Percentiles rank a stretch among this genome's conserved stretches.
Evolutionary conservation across 2,797 vertebrate species (phyloP).

Genomic region (Scyliorhinus canicula): DNA sequence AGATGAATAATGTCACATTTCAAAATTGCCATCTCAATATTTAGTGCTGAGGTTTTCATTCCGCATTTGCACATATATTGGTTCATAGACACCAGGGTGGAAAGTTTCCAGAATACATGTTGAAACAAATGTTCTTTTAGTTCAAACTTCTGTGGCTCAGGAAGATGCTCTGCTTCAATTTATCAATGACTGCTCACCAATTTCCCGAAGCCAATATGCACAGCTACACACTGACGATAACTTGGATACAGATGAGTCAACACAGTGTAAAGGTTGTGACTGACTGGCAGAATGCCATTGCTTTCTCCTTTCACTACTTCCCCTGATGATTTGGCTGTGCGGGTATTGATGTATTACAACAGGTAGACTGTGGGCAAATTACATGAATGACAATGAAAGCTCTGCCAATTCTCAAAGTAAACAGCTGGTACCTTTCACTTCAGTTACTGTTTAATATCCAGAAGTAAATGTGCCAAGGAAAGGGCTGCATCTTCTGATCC

Average conservation of each 20-base stretch:
- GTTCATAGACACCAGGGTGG: not conserved
- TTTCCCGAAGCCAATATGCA: not conserved
- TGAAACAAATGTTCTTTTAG: not conserved
- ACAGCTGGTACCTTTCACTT: not conserved
- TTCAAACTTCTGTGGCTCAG: not conserved
- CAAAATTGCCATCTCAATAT: not conserved
- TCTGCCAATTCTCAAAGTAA: conserved; percentile 13
- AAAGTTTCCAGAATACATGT: conserved; percentile 7
- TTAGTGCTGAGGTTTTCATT: not conserved
- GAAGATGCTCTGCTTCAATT: not conserved
- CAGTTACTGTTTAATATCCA: not conserved
- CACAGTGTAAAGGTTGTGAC: not conserved
- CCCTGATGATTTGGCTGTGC: not conserved
- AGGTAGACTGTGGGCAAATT: not conserved
- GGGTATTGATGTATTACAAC: not conserved
- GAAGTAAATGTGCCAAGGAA: not conserved
- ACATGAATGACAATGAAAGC: not conserved
- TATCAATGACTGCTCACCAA: not conserved
- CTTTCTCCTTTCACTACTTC: not conserved
- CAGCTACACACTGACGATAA: not conserved
- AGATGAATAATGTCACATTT: not conserved
- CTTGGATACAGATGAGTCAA: not conserved
- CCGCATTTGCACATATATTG: conserved; percentile 20
- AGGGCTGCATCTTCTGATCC: not conserved
- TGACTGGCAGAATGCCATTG: not conserved